Percentiles rank a stretch among this genome's conserved stretches.
Evolutionary conservation across 2,113 vertebrate genomes (phyloP).

Genomic region (Boulengeromyrus knoepffleri): DNA sequence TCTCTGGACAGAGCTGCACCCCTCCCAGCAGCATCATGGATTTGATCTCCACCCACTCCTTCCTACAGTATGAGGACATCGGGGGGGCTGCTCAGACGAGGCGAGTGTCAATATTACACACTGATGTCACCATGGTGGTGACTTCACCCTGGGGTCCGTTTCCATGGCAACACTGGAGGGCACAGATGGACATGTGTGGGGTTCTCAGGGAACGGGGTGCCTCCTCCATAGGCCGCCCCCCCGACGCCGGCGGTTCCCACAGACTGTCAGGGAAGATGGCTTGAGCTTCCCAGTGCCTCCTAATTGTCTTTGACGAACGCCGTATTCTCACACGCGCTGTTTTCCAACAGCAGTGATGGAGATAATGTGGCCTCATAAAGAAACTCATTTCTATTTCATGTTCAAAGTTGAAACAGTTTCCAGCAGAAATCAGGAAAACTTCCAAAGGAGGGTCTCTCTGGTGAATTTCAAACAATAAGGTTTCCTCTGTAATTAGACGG

Average conservation of each 20-base stretch:
- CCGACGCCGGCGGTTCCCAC: background rate
- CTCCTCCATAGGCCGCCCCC: background rate
- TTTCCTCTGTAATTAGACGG: slow-evolving; percentile 17
- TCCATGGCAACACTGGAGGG: slow-evolving; percentile 3
- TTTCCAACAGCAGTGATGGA: background rate
- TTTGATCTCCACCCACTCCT: background rate
- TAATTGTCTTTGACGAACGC: background rate
- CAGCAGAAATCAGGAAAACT: background rate
- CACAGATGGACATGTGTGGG: background rate
- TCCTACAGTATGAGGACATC: background rate
- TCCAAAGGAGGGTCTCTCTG: slow-evolving; percentile 1
- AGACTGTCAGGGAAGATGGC: background rate
- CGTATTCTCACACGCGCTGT: background rate
- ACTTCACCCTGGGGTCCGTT: slow-evolving; percentile 1
- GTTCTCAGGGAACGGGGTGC: background rate
- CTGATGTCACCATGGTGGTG: background rate
- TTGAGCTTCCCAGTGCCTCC: too few species aligned
- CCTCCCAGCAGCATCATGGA: background rate
- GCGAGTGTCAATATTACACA: background rate
- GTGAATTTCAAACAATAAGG: background rate
- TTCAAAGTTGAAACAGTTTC: background rate
- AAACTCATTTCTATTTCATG: background rate
- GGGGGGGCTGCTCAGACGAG: background rate
- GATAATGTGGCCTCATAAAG: background rate
- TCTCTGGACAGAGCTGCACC: background rate